Percentiles rank a stretch among this genome's conserved stretches.
Conservation (phyloP, 2,113 vertebrate species). For the Cariama cristata region DNA sequence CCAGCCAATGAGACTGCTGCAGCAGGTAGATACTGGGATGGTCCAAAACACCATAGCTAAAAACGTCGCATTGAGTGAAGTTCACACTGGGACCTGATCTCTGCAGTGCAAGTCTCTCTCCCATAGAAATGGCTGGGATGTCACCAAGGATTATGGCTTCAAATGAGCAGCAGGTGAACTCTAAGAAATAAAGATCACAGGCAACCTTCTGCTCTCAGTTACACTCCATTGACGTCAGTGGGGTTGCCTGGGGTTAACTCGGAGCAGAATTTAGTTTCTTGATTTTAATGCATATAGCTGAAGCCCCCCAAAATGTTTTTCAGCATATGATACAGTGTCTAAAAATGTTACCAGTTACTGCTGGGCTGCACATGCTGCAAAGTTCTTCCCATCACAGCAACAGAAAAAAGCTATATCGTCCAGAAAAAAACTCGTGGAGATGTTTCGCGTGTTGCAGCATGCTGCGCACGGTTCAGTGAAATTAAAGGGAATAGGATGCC, state of each 20-base stretch:
- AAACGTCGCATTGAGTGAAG: neutral
- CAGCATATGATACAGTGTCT: neutral
- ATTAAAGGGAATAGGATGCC: neutral
- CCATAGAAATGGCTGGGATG: conserved; percentile 24
- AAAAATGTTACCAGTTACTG: neutral
- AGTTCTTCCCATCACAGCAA: neutral
- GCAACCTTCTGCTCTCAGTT: conserved; percentile 61
- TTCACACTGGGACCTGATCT: neutral
- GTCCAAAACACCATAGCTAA: neutral
- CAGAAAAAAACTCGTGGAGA: neutral
- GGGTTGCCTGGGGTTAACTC: conserved; percentile 44
- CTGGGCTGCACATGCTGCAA: neutral
- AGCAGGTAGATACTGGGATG: neutral
- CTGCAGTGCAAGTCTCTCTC: neutral
- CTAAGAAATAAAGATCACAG: conserved; percentile 66
- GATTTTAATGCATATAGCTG: neutral
- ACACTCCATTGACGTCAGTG: conserved; percentile 55
- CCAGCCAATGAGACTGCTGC: neutral
- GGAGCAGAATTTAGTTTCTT: neutral
- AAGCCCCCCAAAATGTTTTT: neutral
- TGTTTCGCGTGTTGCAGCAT: rapidly evolving
- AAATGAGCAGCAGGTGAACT: conserved; percentile 64
- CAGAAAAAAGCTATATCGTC: neutral
- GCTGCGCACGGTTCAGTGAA: neutral
- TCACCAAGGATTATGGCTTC: conserved; percentile 67